These are phyloP conservation scores for Cheilosia urbana DNA, from an alignment of 2,888 invertebrate genomes.

Conservation along the genomic window DNA sequence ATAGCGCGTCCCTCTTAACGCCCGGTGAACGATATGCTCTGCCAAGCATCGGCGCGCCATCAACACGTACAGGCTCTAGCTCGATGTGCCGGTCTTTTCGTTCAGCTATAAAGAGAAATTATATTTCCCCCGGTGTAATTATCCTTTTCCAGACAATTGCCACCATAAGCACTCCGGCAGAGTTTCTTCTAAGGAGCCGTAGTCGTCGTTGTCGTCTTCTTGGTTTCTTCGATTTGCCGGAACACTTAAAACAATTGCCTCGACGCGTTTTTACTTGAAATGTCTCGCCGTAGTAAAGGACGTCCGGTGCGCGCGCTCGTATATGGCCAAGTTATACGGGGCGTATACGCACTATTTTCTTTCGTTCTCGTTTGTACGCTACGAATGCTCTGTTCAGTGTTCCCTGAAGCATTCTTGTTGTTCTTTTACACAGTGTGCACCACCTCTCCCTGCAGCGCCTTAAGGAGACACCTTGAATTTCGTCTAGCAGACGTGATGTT, in stretches of 20 bases:
- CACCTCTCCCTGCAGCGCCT: background rate
- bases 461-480: conserved; percentile 27
- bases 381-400: conserved; percentile 36
- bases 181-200: background rate
- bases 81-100: background rate
- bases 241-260: conserved; percentile 66
- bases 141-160: conserved; percentile 69
- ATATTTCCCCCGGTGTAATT: conserved; percentile 52
- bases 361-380: background rate
- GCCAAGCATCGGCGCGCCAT: conserved; percentile 56
- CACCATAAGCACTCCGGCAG: conserved; percentile 33
- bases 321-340: conserved; percentile 11
- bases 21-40: conserved; percentile 10
- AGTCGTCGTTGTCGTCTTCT: background rate
- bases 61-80: conserved; percentile 43
- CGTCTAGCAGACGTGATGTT: conserved; percentile 48
- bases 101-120: conserved; percentile 44
- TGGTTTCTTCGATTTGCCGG: conserved; percentile 32
- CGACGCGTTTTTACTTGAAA: conserved; percentile 42
- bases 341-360: conserved; percentile 63
- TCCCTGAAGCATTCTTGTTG: conserved; percentile 25
- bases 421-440: conserved; percentile 3
- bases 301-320: conserved; percentile 16
- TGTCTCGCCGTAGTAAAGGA: conserved; percentile 50
- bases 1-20: background rate